Evolutionary conservation across 2,113 vertebrate species (phyloP).

Genomic region (Conger conger): DNA sequence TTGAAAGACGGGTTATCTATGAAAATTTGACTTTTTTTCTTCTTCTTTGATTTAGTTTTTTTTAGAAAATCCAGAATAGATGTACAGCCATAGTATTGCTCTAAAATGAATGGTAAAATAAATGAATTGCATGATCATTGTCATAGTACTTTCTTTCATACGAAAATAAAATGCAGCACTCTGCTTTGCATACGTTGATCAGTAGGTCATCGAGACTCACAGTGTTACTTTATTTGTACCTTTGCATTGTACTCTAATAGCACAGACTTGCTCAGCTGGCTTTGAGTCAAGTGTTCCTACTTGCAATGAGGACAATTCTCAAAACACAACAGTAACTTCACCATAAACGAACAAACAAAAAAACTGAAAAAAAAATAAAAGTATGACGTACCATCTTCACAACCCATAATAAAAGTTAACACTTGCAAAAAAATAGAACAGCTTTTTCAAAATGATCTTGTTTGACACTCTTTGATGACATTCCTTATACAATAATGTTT

Average conservation of each 20-base stretch:
- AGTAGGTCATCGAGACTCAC: conserved; percentile 21
- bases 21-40: not conserved
- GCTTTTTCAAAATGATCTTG: not conserved
- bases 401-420: not conserved
- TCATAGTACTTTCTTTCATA: not conserved
- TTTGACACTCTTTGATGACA: not conserved
- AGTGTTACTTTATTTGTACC: conserved; percentile 18
- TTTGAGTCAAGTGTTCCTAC: not conserved
- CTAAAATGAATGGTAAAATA: not conserved
- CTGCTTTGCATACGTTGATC: not conserved
- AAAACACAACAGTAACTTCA: not conserved
- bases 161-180: not conserved
- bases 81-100: conserved; percentile 23
- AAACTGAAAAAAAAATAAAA: not conserved
- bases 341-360: not conserved
- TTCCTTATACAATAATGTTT: not conserved
- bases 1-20: not conserved
- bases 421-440: not conserved
- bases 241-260: not conserved
- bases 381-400: not conserved
- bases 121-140: conserved; percentile 9
- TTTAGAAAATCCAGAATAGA: not conserved
- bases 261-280: not conserved
- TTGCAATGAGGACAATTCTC: not conserved
- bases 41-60: too few relatives aligned